Conservation (phyloP, 2,113 vertebrate genomes). For the Callipepla squamata region DNA sequence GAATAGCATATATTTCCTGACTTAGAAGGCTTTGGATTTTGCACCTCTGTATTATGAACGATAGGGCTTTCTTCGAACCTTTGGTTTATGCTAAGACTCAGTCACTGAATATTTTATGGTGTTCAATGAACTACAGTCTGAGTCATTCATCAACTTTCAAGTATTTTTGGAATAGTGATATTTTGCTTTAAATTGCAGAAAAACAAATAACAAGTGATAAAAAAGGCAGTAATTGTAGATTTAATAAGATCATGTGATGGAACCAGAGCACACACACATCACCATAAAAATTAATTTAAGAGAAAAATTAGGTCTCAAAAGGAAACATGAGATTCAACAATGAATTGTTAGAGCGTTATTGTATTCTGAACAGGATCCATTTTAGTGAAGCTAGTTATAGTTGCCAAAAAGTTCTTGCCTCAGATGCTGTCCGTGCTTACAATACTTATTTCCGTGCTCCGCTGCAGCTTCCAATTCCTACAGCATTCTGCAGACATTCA, state of each 20-base stretch:
- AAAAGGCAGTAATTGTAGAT: conserved; percentile 62
- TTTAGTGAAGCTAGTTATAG: conserved; percentile 51
- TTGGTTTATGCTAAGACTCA: conserved; percentile 66
- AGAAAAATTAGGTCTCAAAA: conserved; percentile 51
- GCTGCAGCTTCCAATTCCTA: background rate
- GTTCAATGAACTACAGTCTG: conserved; percentile 74
- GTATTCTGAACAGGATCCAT: conserved; percentile 44
- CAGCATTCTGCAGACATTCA: background rate
- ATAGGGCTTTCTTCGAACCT: conserved; percentile 57
- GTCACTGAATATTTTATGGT: conserved; percentile 76
- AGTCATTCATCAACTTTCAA: conserved; percentile 77
- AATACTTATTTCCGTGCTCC: conserved; percentile 55
- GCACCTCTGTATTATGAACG: conserved; percentile 55
- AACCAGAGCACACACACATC: background rate
- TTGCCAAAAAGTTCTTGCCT: conserved; percentile 70
- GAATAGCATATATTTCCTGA: background rate
- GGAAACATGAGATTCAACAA: conserved; percentile 15
- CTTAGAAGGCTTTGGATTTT: background rate
- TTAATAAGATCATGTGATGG: conserved; percentile 60
- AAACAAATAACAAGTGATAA: conserved; percentile 64
- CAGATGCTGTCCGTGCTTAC: conserved; percentile 57
- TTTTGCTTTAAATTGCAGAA: conserved; percentile 73
- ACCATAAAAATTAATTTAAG: conserved; percentile 56
- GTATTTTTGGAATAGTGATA: conserved; percentile 79
- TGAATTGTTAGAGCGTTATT: conserved; percentile 39